Evolutionary conservation across 2,113 vertebrate genomes (phyloP), one percentile per base, ranked within the genome.

Genomic region (Sigmodon hispidus): DNA sequence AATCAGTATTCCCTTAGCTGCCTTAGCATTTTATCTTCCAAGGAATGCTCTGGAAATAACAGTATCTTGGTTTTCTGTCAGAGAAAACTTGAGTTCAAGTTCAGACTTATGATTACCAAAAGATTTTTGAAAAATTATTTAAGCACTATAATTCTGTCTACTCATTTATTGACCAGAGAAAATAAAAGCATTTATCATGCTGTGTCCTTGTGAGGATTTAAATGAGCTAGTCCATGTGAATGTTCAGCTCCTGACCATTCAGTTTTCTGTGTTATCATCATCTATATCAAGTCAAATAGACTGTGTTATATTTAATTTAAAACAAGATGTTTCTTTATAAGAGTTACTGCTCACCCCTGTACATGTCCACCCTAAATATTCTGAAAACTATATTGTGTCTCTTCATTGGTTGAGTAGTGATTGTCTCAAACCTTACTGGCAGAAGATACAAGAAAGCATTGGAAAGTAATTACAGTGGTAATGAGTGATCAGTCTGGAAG

Each of bases 41-140:
- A 95, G 75, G 59, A 69, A 76, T 45, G 57, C 26, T 87, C 65
- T 85, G 16, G 93, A 90, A 93, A 77, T 52, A 21, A 84, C 50
- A 70, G 36, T 1, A 3, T 67, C 88, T 69, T 48, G 21, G 73
- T 89, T 79, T 92, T 59, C 40, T 36, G 5, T 93, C 69, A 83
- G 93, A 83, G 40, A 92, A 89, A 94, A 80, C n/a, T 93, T 79
- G 50, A 40, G 21, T 88, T 96, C 76, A 76, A 85, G 24, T 95
- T 96, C 55, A 73, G 61, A 89, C 76, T 63, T 87, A 36, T n/a
- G 26, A 57, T 89, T 95, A 94, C 61, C 43, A 91, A 96, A 50
- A 93, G 55, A 89, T 45, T 76, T 83, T 73, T 48, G 31, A 63
- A 75, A 59, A 79, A n/a, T 77, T 93, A 85, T 57, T 76, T 72